Conservation (phyloP, 2,888 invertebrate species). For the Dynastes hyllus region DNA sequence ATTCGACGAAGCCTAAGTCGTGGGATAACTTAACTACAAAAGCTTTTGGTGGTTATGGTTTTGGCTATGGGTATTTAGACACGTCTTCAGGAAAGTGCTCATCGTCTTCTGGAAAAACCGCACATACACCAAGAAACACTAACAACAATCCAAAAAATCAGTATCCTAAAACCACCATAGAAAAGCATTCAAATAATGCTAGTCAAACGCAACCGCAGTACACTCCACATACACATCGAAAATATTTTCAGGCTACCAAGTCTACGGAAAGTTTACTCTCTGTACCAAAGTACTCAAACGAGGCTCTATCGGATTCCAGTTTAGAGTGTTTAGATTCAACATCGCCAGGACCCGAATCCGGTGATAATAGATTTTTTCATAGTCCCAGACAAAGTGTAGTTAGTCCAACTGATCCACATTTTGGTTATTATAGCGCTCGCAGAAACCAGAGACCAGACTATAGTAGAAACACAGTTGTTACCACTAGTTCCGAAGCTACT, state of each 20-base stretch:
- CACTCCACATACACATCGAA: slow-evolving; percentile 71
- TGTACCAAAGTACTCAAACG: slow-evolving; percentile 78
- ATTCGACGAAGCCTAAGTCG: slow-evolving; percentile 84
- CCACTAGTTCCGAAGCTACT: slow-evolving; percentile 81
- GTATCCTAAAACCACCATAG: slow-evolving; percentile 68
- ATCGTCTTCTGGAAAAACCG: slow-evolving; percentile 68
- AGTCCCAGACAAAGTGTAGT: slow-evolving; percentile 68
- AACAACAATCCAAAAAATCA: slow-evolving; percentile 59
- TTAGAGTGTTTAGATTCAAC: slow-evolving; percentile 79
- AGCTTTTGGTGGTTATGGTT: slow-evolving; percentile 89
- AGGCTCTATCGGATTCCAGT: slow-evolving; percentile 79
- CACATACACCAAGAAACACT: slow-evolving; percentile 48
- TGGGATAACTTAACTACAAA: slow-evolving; percentile 93
- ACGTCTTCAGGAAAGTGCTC: slow-evolving; percentile 70
- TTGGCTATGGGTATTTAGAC: slow-evolving; percentile 89
- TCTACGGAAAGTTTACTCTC: slow-evolving; percentile 87
- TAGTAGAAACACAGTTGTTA: slow-evolving; percentile 72
- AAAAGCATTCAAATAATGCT: slow-evolving; percentile 61
- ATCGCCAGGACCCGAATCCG: slow-evolving; percentile 63
- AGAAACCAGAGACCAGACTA: slow-evolving; percentile 71
- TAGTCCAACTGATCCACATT: slow-evolving; percentile 70
- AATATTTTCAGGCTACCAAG: slow-evolving; percentile 80
- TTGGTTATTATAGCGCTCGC: slow-evolving; percentile 69
- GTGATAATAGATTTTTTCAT: slow-evolving; percentile 67
- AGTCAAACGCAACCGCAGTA: slow-evolving; percentile 65